A percentile compares a stretch with the other conserved stretches of the same genome.
Conservation (phyloP, 2,888 invertebrate genomes). For the Oithona nana region DNA sequence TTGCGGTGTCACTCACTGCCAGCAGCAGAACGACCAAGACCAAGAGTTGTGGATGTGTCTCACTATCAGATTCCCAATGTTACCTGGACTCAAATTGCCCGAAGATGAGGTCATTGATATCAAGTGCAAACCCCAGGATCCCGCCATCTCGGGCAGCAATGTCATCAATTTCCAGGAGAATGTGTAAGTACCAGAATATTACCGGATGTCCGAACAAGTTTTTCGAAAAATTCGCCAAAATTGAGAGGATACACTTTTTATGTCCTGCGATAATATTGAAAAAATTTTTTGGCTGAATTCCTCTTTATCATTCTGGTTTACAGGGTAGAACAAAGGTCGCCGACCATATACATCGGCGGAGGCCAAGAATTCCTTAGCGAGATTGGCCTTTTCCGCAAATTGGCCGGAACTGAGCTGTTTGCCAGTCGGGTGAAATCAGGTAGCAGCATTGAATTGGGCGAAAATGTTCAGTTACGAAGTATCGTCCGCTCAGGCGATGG, state of each 20-base stretch:
- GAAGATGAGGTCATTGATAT: constrained; percentile 25
- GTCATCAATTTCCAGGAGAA: constrained; percentile 22
- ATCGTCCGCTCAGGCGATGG: constrained; percentile 23
- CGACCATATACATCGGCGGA: constrained; percentile 22
- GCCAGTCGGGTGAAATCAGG: constrained; percentile 23
- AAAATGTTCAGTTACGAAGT: constrained; percentile 23
- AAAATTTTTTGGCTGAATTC: background rate
- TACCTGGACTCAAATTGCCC: constrained; percentile 24
- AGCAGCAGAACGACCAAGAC: constrained; percentile 9
- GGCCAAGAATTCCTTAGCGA: constrained; percentile 24
- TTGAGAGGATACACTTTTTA: too few species aligned
- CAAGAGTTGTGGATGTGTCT: constrained; percentile 24
- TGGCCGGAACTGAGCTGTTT: constrained; percentile 22
- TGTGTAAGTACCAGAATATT: too few species aligned
- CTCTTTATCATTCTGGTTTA: background rate
- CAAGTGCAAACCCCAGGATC: constrained; percentile 25
- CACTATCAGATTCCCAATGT: constrained; percentile 24
- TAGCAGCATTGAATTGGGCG: constrained; percentile 23
- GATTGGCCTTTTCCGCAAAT: constrained; percentile 23
- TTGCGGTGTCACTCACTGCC: constrained; percentile 19
- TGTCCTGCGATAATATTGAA: too few species aligned
- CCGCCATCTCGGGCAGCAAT: constrained; percentile 22
- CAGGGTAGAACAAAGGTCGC: constrained; percentile 20
- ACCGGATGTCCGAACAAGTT: too few species aligned
- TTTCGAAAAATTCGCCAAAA: too few species aligned